Evolutionary conservation across 2,888 invertebrate genomes (phyloP).

Genomic region (Epistrophe eligans): DNA sequence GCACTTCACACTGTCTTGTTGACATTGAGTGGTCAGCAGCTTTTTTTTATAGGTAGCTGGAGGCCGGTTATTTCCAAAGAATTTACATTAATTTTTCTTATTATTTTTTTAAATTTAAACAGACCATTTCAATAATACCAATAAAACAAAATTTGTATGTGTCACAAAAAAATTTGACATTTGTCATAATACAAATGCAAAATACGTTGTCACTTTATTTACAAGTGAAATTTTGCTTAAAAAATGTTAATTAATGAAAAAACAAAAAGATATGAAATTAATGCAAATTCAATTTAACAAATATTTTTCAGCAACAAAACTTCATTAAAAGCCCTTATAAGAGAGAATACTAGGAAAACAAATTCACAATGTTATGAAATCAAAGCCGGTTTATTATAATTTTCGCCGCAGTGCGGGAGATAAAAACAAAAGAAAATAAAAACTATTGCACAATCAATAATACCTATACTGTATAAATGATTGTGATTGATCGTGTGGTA

Average conservation of each 20-base stretch:
- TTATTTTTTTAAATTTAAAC: neutral
- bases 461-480: neutral
- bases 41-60: neutral
- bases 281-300: neutral
- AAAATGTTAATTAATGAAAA: neutral
- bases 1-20: conserved; percentile 35
- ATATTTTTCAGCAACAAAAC: neutral
- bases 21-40: conserved; percentile 53
- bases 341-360: neutral
- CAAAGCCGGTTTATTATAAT: conserved; percentile 38
- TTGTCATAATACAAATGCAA: conserved; percentile 11
- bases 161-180: conserved; percentile 14
- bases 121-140: neutral
- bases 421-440: too few species aligned
- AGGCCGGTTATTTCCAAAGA: conserved; percentile 9
- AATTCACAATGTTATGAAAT: conserved; percentile 34
- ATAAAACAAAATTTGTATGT: neutral
- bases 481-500: conserved; percentile 28
- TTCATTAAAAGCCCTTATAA: conserved; percentile 9
- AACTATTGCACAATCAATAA: conserved; percentile 30
- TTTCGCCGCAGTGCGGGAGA: conserved; percentile 22
- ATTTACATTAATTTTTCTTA: neutral
- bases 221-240: neutral
- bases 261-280: neutral
- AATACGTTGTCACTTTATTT: conserved; percentile 2